Percentiles rank a stretch among this genome's conserved stretches.
phyloP scores from a whole-genome alignment of 2,888 invertebrate genomes.

The Protula sp. region DNA sequence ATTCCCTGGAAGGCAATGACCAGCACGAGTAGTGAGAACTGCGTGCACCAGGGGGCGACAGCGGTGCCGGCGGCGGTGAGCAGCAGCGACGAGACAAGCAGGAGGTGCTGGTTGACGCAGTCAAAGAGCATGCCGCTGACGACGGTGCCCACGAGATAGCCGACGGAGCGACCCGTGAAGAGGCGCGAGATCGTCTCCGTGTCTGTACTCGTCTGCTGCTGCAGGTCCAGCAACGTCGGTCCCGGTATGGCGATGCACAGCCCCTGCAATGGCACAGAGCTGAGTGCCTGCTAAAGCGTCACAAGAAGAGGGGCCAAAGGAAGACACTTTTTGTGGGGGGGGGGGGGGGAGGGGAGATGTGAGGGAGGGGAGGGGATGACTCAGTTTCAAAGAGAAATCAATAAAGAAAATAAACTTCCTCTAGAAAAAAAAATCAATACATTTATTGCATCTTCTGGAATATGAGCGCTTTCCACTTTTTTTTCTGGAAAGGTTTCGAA shows the following conservation, averaged over 20 bases:
- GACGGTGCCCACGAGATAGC: conserved; percentile 53
- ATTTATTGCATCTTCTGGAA: too few species aligned
- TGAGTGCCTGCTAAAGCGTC: too few species aligned
- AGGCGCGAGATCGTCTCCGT: conserved; percentile 47
- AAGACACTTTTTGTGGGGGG: not conserved
- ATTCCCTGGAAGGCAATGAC: conserved; percentile 51
- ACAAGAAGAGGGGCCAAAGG: too few species aligned
- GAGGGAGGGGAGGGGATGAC: too few species aligned
- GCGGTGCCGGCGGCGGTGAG: conserved; percentile 50
- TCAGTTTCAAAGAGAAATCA: too few species aligned
- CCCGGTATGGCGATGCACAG: conserved; percentile 54
- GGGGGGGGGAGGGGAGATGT: too few species aligned
- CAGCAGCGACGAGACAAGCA: conserved; percentile 51
- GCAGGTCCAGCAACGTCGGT: conserved; percentile 52
- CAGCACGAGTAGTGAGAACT: conserved; percentile 40
- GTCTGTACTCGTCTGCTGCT: conserved; percentile 40
- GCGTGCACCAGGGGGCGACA: conserved; percentile 51
- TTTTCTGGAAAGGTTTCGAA: too few species aligned
- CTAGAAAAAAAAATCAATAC: too few species aligned
- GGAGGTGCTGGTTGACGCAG: conserved; percentile 48
- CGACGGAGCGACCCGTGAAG: conserved; percentile 52
- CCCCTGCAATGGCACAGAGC: conserved; percentile 51
- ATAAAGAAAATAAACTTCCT: too few species aligned
- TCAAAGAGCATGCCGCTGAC: conserved; percentile 50
- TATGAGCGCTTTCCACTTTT: too few species aligned